A percentile compares a stretch with the other conserved stretches of the same genome.
These are phyloP conservation scores for Drosophila pseudotakahashii DNA, from an alignment of 2,888 invertebrate genomes.

Conservation along the genomic window DNA sequence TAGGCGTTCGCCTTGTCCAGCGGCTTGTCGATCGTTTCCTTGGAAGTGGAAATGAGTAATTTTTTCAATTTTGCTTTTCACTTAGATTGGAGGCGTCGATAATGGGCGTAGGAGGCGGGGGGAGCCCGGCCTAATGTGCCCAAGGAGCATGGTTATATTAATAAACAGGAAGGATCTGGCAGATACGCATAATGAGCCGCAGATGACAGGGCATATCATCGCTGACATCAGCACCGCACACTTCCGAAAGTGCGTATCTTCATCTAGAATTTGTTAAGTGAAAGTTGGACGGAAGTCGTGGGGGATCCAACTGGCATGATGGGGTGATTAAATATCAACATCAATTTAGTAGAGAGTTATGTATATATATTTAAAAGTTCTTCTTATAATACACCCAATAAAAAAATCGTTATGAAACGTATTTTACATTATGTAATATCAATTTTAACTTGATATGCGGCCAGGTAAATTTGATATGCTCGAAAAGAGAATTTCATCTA, in stretches of 20 bases:
- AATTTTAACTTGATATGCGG: too few relatives aligned
- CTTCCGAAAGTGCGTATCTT: slow-evolving; percentile 43
- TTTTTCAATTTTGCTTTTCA: slow-evolving; percentile 69
- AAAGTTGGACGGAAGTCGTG: slow-evolving; percentile 20
- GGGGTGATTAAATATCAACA: not conserved
- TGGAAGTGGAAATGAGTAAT: slow-evolving; percentile 81
- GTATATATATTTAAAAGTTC: too few relatives aligned
- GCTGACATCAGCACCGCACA: slow-evolving; percentile 31
- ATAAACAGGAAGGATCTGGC: slow-evolving; percentile 23
- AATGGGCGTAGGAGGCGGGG: slow-evolving; percentile 40
- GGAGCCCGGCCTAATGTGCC: slow-evolving; percentile 1
- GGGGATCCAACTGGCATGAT: slow-evolving; percentile 6
- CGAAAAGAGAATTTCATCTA: too few relatives aligned
- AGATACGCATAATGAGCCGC: slow-evolving; percentile 39
- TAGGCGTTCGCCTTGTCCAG: slow-evolving; percentile 56
- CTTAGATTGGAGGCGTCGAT: slow-evolving; percentile 75
- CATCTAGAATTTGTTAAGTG: slow-evolving; percentile 10
- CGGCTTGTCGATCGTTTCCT: slow-evolving; percentile 71
- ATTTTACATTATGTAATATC: too few relatives aligned
- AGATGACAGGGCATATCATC: slow-evolving; percentile 53
- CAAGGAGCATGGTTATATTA: slow-evolving; percentile 20
- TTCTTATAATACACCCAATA: too few relatives aligned
- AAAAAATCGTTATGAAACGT: too few relatives aligned
- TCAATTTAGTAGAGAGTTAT: too few relatives aligned
- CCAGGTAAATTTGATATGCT: too few relatives aligned